These are phyloP conservation scores for Amazona finschi DNA, from an alignment of 2,797 vertebrate species.

Conservation along the genomic window DNA sequence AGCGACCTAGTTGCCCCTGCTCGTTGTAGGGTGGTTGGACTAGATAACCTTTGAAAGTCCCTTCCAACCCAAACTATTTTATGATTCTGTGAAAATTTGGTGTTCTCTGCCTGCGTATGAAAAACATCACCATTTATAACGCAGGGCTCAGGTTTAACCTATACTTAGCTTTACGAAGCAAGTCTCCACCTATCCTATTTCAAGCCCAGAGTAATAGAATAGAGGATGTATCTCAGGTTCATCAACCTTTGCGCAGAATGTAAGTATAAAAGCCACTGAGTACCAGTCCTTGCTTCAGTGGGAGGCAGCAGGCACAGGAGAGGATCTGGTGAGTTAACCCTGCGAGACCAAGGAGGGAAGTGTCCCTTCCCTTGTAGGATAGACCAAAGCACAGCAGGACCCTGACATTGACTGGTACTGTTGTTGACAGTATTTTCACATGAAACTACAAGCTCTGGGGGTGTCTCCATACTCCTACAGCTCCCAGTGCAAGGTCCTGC, in stretches of 20 bases:
- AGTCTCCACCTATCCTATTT: neutral
- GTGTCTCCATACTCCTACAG: neutral
- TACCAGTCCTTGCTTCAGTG: neutral
- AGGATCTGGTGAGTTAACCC: neutral
- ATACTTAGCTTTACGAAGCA: neutral
- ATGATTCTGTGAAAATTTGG: neutral
- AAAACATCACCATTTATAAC: fast-evolving
- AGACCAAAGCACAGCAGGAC: neutral
- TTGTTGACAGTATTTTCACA: neutral
- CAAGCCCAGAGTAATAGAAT: neutral
- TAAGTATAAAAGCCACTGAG: neutral
- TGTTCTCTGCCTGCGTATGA: neutral
- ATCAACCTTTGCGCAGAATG: neutral
- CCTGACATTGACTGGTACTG: neutral
- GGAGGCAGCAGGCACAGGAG: neutral
- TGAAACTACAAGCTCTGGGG: neutral
- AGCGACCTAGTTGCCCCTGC: neutral
- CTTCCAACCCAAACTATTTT: neutral
- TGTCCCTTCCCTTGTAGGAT: neutral
- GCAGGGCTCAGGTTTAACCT: neutral
- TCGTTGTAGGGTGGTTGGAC: neutral
- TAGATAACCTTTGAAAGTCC: neutral
- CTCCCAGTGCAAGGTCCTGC: neutral
- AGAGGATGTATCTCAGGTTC: neutral
- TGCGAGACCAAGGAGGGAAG: neutral